Evolutionary conservation across 2,797 vertebrate species (phyloP).

Genomic region (Peromyscus attwateri): DNA sequence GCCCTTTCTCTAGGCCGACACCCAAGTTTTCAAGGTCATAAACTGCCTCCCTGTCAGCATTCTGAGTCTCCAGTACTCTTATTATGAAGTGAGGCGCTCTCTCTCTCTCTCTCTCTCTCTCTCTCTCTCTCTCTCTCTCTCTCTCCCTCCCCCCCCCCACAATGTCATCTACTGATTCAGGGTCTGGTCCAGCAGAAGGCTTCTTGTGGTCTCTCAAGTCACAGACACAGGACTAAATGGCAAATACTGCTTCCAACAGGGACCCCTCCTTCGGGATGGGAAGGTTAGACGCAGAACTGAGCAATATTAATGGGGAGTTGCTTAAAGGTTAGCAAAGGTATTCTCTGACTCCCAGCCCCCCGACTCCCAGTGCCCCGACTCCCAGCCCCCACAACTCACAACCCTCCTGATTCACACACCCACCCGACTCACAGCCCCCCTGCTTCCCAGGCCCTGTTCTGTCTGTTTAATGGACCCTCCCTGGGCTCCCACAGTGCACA

Average conservation of each 20-base stretch:
- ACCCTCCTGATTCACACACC: background rate
- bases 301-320: constrained; percentile 35
- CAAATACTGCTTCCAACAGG: background rate
- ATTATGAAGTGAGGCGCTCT: background rate
- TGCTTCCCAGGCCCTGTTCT: background rate
- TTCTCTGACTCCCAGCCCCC: background rate
- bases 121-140: too few relatives aligned
- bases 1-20: background rate
- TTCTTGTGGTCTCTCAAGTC: constrained; percentile 41
- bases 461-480: background rate
- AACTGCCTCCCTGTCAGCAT: background rate
- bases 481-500: background rate
- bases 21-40: background rate
- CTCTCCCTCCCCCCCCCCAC: too few relatives aligned
- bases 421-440: background rate
- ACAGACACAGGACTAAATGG: background rate
- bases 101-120: too few relatives aligned
- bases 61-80: background rate
- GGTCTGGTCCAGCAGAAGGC: background rate
- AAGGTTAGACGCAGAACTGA: background rate
- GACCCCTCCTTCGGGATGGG: background rate
- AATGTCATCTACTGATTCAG: background rate
- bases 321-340: background rate
- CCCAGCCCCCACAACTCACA: background rate
- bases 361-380: background rate